A percentile compares a stretch with the other conserved stretches of the same genome.
These are phyloP conservation scores for Neodiprion lecontei DNA, from an alignment of 1,140 invertebrate species.

Conservation along the genomic window DNA sequence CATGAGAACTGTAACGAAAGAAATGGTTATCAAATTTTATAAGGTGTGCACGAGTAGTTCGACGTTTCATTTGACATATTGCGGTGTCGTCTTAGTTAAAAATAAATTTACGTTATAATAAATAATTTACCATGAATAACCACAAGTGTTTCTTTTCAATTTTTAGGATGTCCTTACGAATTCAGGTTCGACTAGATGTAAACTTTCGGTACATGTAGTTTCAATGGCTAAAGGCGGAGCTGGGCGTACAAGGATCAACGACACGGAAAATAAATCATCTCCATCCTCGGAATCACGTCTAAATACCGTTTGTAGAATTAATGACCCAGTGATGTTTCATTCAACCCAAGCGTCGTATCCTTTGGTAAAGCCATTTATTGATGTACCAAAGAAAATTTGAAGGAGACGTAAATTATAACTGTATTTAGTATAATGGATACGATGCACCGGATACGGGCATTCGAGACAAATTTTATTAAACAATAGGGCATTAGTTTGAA, in stretches of 20 bases:
- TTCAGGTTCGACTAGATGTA: slow-evolving; percentile 62
- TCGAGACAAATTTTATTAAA: too few species aligned
- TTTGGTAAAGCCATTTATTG: slow-evolving; percentile 68
- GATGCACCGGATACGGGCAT: too few species aligned
- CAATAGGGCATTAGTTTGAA: too few species aligned
- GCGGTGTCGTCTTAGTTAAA: slow-evolving; percentile 23
- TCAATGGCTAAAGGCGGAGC: slow-evolving; percentile 71
- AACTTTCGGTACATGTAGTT: slow-evolving; percentile 76
- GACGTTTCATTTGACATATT: slow-evolving; percentile 16
- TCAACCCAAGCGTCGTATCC: slow-evolving; percentile 72
- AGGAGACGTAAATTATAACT: slow-evolving; percentile 52
- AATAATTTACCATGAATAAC: slow-evolving; percentile 1
- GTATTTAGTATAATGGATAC: too few species aligned
- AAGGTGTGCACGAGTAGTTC: slow-evolving; percentile 69
- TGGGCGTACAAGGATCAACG: slow-evolving; percentile 42
- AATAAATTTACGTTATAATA: slow-evolving; percentile 21
- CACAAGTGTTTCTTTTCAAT: neutral
- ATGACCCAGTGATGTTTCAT: slow-evolving; percentile 72
- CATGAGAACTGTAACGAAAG: slow-evolving; percentile 79
- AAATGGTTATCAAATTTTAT: slow-evolving; percentile 84
- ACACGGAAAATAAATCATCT: neutral
- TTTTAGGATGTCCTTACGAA: slow-evolving; percentile 47
- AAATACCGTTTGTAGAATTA: slow-evolving; percentile 53
- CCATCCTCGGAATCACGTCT: neutral
- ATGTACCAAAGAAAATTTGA: slow-evolving; percentile 62